phyloP scores from a whole-genome alignment of 2,113 vertebrate genomes.

The Anser brachyrhynchus region DNA sequence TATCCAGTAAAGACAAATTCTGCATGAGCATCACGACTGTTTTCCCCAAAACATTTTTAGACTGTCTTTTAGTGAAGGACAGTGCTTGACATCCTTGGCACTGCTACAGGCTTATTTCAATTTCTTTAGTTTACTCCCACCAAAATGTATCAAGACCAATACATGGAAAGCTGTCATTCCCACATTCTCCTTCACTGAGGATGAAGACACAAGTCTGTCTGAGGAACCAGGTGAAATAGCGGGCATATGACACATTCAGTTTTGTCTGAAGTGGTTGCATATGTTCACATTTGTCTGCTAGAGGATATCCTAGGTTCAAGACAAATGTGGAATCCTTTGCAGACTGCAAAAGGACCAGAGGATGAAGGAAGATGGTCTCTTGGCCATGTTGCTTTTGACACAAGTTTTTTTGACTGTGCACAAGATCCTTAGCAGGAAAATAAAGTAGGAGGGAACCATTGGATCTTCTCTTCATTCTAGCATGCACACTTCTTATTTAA shows the following conservation, averaged over 20 bases:
- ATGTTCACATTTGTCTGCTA: neutral
- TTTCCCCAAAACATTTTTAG: neutral
- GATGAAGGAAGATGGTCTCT: neutral
- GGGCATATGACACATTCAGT: neutral
- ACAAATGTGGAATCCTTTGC: neutral
- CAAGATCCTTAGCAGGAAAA: neutral
- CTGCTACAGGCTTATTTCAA: neutral
- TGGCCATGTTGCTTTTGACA: neutral
- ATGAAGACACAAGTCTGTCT: neutral
- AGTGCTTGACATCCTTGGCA: neutral
- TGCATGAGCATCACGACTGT: fast-evolving
- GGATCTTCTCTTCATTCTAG: neutral
- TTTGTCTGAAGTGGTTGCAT: fast-evolving
- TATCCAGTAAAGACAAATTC: neutral
- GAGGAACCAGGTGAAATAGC: neutral
- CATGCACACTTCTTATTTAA: neutral
- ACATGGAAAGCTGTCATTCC: neutral
- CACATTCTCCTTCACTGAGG: neutral
- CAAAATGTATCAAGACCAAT: neutral
- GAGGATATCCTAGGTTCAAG: neutral
- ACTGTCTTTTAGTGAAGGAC: neutral
- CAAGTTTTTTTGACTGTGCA: neutral
- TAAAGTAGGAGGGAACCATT: neutral
- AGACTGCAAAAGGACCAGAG: neutral
- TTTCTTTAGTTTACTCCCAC: neutral